phyloP scores from a whole-genome alignment of 2,888 invertebrate species.

The Pharmacophagus antenor region DNA sequence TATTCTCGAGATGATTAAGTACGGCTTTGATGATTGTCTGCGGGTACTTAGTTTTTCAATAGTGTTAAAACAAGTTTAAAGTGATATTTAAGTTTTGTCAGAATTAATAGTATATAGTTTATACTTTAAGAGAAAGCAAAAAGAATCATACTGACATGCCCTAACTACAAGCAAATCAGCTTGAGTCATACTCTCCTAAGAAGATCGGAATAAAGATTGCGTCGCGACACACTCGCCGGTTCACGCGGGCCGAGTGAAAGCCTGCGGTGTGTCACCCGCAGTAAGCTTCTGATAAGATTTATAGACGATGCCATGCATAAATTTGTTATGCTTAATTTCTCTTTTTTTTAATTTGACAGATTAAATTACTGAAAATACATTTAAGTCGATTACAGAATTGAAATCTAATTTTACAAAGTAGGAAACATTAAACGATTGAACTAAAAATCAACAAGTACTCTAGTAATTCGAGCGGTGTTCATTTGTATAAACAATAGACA shows the following conservation, averaged over 20 bases:
- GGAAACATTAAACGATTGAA: too few relatives aligned
- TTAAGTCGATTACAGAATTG: background rate
- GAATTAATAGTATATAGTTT: too few relatives aligned
- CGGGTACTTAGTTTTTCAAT: too few relatives aligned
- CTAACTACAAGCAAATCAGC: background rate
- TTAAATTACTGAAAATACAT: background rate
- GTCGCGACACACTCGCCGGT: conserved; percentile 3
- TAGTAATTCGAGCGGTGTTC: too few relatives aligned
- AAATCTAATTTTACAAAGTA: too few relatives aligned
- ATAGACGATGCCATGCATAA: conserved; percentile 5
- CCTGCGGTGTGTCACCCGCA: conserved; percentile 8
- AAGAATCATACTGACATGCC: background rate
- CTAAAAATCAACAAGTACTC: too few relatives aligned
- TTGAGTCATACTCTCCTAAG: conserved; percentile 5
- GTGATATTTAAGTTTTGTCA: too few relatives aligned
- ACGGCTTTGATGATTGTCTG: too few relatives aligned
- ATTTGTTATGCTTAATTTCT: conserved; percentile 7
- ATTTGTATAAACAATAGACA: too few relatives aligned
- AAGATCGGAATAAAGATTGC: background rate
- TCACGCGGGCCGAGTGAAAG: conserved; percentile 25
- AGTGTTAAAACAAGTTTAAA: too few relatives aligned
- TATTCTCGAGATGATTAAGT: too few relatives aligned
- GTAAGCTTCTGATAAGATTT: conserved; percentile 22
- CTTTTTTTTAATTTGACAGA: background rate
- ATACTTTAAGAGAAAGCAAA: background rate